Conservation (phyloP, 1,140 invertebrate genomes). For the Papilio machaon region DNA sequence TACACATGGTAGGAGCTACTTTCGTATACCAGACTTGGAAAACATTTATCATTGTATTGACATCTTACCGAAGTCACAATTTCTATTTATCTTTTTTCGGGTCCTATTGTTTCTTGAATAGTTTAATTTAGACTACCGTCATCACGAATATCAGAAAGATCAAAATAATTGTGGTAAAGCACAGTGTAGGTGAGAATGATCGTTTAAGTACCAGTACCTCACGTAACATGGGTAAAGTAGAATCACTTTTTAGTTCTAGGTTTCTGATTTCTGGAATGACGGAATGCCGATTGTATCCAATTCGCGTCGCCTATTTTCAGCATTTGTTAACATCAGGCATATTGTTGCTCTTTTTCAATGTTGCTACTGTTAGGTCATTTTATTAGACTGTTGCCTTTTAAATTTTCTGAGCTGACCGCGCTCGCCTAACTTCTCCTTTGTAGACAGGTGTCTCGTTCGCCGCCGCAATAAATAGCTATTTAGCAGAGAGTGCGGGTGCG, state of each 20-base stretch:
- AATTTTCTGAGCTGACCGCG: conserved; percentile 30
- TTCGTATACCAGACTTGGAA: too few relatives aligned
- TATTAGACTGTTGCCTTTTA: background rate
- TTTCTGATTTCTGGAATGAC: background rate
- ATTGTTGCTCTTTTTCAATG: background rate
- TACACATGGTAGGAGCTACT: too few relatives aligned
- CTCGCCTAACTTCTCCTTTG: conserved; percentile 45
- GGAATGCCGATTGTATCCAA: background rate
- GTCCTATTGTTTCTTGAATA: too few relatives aligned
- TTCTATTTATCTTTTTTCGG: too few relatives aligned
- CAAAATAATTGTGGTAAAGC: too few relatives aligned
- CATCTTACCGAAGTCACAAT: too few relatives aligned
- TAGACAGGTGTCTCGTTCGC: conserved; percentile 65
- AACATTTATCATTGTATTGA: too few relatives aligned
- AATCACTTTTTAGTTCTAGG: background rate
- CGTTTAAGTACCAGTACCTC: background rate
- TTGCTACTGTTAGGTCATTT: conserved; percentile 1
- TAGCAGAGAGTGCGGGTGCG: conserved; percentile 65
- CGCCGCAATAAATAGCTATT: conserved; percentile 74
- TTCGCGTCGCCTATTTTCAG: background rate
- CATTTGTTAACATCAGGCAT: background rate
- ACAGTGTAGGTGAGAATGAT: background rate
- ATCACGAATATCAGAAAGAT: too few relatives aligned
- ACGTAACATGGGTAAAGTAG: too few relatives aligned
- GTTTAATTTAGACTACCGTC: too few relatives aligned